These are phyloP conservation scores for Tryphoninae sp. DNA, from an alignment of 2,888 invertebrate species.

Conservation along the genomic window DNA sequence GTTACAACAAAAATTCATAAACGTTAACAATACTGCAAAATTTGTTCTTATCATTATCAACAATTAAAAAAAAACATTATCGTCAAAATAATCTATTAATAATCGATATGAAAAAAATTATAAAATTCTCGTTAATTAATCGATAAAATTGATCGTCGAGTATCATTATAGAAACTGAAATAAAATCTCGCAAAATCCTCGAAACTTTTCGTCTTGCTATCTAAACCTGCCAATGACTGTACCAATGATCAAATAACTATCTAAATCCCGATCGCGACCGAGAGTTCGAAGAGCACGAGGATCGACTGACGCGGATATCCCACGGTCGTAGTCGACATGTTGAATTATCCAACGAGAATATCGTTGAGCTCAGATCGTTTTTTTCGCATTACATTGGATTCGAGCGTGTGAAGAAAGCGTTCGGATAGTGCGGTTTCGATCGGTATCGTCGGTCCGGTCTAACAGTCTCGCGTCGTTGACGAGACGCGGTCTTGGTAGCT, in stretches of 20 bases:
- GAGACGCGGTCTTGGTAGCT: conserved; percentile 27
- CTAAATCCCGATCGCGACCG: background rate
- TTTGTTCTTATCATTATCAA: too few species aligned
- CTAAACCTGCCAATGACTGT: background rate
- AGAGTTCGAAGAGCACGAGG: conserved; percentile 18
- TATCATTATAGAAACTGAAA: background rate
- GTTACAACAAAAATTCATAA: too few species aligned
- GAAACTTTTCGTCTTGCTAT: background rate
- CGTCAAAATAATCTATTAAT: too few species aligned
- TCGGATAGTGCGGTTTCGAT: conserved; percentile 35
- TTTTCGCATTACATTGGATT: conserved; percentile 35
- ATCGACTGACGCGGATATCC: conserved; percentile 33
- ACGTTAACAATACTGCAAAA: too few species aligned
- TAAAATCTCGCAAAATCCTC: background rate
- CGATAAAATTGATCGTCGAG: too few species aligned
- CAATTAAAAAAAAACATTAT: too few species aligned
- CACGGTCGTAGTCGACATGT: conserved; percentile 37
- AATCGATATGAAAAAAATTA: too few species aligned
- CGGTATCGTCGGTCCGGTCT: conserved; percentile 22
- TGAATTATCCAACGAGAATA: conserved; percentile 56
- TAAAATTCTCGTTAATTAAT: too few species aligned
- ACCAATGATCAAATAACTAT: background rate
- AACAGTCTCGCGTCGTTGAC: conserved; percentile 21
- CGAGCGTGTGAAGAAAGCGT: conserved; percentile 50
- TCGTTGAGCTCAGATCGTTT: conserved; percentile 17